Percentiles rank a stretch among this genome's conserved stretches.
Conservation (phyloP, 2,888 invertebrate genomes). For the Cloeon dipterum region DNA sequence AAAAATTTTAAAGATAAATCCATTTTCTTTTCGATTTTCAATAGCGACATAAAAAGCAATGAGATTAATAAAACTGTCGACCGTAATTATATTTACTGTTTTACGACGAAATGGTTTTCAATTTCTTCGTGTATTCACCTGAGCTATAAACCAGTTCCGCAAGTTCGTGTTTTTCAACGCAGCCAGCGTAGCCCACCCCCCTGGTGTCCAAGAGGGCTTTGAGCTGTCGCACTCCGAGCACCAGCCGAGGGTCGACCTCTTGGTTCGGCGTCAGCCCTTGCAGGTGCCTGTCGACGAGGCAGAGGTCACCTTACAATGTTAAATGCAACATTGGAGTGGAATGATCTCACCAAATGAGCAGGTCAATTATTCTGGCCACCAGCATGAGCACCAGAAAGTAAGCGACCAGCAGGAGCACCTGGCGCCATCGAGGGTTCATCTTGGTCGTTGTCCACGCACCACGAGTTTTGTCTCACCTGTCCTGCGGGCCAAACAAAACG, state of each 20-base stretch:
- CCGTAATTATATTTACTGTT: too few species aligned
- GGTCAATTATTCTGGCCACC: conserved; percentile 11
- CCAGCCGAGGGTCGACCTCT: conserved; percentile 11
- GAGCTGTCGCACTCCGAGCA: conserved; percentile 12
- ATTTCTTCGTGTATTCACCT: too few species aligned
- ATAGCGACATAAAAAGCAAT: too few species aligned
- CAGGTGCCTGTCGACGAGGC: not conserved
- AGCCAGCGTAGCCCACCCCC: conserved; percentile 13
- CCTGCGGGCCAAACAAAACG: too few species aligned
- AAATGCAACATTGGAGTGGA: too few species aligned
- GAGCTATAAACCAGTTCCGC: conserved; percentile 12
- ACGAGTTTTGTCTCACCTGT: too few species aligned
- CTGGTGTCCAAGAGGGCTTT: conserved; percentile 12
- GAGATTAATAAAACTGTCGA: too few species aligned
- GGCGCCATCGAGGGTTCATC: conserved; percentile 10
- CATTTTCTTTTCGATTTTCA: too few species aligned
- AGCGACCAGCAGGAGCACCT: conserved; percentile 10
- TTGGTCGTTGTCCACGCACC: too few species aligned
- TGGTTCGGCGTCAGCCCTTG: conserved; percentile 11
- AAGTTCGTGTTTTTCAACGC: conserved; percentile 13
- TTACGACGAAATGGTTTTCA: too few species aligned
- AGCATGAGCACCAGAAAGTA: conserved; percentile 12
- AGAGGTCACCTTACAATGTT: too few species aligned
- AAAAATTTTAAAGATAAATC: too few species aligned
- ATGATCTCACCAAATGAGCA: conserved; percentile 12